Evolutionary conservation across 2,113 vertebrate genomes (phyloP), one percentile per base, ranked within the genome.

Genomic region (Anguilla rostrata): DNA sequence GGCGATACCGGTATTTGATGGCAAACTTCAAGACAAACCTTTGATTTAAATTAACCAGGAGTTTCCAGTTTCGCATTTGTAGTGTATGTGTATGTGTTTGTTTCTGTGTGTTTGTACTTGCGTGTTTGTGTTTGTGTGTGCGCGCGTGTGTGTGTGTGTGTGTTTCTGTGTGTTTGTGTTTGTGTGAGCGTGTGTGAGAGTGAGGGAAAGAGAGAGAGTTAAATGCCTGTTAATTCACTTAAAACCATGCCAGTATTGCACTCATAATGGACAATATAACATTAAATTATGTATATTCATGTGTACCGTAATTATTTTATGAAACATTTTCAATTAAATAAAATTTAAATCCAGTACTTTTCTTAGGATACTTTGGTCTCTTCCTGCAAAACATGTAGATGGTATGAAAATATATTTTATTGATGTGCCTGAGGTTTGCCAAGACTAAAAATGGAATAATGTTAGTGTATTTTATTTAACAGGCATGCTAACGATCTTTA

Each of bases 361-460:
- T 41, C 39, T 41, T 80, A 15, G 78, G n/a, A 16, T 40, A 20
- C 18, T 80, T n/a, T 41, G 7, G n/a, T 29, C 71, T 34, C 71
- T 75, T 75, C 15, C 39, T 41, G 40, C 78, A 41, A 80, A 80
- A 26, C 71, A 75, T n/a, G 26, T n/a, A 75, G 34, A 80, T 41
- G 40, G 34, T 80, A 80, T 41, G 34, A n/a, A 40, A 40, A 41
- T 80, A 80, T 41, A 80, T 80, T 80, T 80, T 80, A 80, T 41
- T 80, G 34, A 40, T 40, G 78, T 41, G n/a, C 12, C 20, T 80
- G 39, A 80, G 78, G 78, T 40, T 80, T 15, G 78, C 40, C 39
- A 39, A 20, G 34, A 80, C 78, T 80, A 80, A 40, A 80, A 80
- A 80, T 22, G 39, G 40, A 80, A 80, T 80, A 80, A 41, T 40